phyloP scores from a whole-genome alignment of 2,888 invertebrate genomes.

The Cataglyphis rosenhaueri region DNA sequence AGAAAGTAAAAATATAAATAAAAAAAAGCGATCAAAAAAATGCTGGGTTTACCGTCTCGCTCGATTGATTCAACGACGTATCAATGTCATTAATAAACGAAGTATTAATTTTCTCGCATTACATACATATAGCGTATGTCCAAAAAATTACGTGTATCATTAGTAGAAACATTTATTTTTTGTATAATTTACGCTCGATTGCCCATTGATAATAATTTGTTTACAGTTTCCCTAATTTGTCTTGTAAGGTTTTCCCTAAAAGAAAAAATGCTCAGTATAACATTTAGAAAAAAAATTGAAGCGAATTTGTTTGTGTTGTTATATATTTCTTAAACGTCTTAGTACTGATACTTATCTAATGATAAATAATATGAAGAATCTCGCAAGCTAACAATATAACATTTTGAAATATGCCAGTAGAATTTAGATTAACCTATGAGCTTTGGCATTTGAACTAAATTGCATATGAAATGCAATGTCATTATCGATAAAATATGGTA shows the following conservation, averaged over 20 bases:
- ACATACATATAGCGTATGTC: neutral
- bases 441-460: constrained; percentile 39
- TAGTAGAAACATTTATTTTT: neutral
- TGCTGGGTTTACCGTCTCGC: neutral
- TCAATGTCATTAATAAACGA: neutral
- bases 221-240: neutral
- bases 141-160: neutral
- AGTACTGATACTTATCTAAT: neutral
- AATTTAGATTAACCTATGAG: constrained; percentile 7
- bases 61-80: neutral
- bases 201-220: neutral
- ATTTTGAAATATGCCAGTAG: neutral
- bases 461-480: constrained; percentile 8
- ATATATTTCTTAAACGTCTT: constrained; percentile 1
- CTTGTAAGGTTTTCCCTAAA: neutral
- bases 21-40: neutral
- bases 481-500: neutral
- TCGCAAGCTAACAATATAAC: neutral
- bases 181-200: neutral
- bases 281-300: neutral
- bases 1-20: neutral
- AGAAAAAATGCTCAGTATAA: neutral
- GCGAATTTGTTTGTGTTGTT: neutral
- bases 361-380: neutral
- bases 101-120: neutral